Percentiles rank a stretch among this genome's conserved stretches.
These are phyloP conservation scores for Plusia festucae DNA, from an alignment of 2,888 invertebrate species.

Conservation along the genomic window DNA sequence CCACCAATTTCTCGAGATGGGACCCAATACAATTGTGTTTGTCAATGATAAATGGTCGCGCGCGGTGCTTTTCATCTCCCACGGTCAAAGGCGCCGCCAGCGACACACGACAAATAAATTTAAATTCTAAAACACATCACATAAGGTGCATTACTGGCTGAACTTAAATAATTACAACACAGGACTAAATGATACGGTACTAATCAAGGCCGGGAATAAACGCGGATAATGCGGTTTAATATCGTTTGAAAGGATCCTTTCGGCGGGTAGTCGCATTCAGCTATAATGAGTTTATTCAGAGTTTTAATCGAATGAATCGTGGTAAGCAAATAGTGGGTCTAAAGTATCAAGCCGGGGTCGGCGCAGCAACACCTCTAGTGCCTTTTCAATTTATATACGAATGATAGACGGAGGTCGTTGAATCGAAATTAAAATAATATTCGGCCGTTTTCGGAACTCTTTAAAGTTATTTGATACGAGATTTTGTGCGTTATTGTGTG, in stretches of 20 bases:
- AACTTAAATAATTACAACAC: constrained; percentile 83
- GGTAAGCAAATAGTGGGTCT: constrained; percentile 84
- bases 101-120: constrained; percentile 54
- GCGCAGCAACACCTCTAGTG: constrained; percentile 49
- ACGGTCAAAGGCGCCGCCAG: constrained; percentile 84
- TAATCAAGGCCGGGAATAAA: constrained; percentile 88
- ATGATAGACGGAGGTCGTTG: constrained; percentile 19
- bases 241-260: constrained; percentile 87
- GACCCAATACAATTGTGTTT: constrained; percentile 88
- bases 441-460: neutral
- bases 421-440: constrained; percentile 29
- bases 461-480: neutral
- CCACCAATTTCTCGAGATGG: constrained; percentile 84
- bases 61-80: constrained; percentile 87
- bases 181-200: constrained; percentile 89
- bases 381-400: constrained; percentile 52
- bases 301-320: constrained; percentile 87
- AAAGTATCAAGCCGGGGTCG: constrained; percentile 56
- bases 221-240: constrained; percentile 88
- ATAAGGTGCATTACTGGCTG: constrained; percentile 64
- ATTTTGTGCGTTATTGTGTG: neutral
- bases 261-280: constrained; percentile 86
- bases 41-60: constrained; percentile 89
- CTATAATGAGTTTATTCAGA: constrained; percentile 88
- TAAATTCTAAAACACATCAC: constrained; percentile 48